These are phyloP conservation scores for Eilema sororculum DNA, from an alignment of 2,888 invertebrate species.

Conservation along the genomic window DNA sequence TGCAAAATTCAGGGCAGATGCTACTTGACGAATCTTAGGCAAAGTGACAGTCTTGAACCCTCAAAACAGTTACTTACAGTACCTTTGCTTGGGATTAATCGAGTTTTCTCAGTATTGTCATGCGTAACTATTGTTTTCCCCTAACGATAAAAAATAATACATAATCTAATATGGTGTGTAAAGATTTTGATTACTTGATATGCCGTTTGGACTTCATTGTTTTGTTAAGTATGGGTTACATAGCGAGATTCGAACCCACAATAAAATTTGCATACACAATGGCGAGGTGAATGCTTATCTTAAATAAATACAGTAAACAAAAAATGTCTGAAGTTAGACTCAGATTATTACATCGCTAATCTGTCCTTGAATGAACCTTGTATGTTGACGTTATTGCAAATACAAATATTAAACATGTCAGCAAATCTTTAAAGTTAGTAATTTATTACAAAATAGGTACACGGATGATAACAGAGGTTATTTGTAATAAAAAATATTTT, in stretches of 20 bases:
- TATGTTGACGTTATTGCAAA: neutral
- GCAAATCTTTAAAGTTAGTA: neutral
- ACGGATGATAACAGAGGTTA: neutral
- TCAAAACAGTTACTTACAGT: neutral
- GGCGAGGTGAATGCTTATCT: neutral
- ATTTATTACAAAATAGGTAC: neutral
- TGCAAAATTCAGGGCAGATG: no score
- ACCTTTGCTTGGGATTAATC: neutral
- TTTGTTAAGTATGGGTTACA: neutral
- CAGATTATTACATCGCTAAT: neutral
- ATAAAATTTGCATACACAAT: neutral
- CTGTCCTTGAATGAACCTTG: neutral
- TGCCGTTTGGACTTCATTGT: neutral
- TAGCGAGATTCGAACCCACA: neutral
- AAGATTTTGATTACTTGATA: neutral
- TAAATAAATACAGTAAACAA: neutral
- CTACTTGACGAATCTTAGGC: no score
- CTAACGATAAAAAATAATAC: neutral
- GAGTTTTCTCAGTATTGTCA: slow-evolving; percentile 4
- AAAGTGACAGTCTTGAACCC: neutral
- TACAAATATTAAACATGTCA: neutral
- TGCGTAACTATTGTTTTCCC: neutral
- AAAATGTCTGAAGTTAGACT: neutral
- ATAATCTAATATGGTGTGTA: neutral
- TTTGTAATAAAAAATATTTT: neutral